A percentile compares a stretch with the other conserved stretches of the same genome.
phyloP scores from a whole-genome alignment of 2,888 invertebrate genomes.

The Caenorhabditis zanzibari region DNA sequence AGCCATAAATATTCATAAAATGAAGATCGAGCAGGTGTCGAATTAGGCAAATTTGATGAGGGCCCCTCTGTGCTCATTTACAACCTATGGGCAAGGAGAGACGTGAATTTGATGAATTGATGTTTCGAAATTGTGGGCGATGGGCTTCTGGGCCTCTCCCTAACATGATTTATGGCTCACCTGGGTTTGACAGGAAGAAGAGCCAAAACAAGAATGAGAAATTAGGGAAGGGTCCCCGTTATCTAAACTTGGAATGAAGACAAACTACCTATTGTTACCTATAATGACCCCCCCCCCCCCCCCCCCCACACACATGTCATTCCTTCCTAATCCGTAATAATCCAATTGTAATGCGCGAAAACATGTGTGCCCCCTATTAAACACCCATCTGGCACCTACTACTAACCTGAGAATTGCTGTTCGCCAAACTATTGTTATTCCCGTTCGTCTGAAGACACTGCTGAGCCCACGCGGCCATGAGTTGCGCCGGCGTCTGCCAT shows the following conservation, averaged over 20 bases:
- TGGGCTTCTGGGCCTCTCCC: slow-evolving; percentile 8
- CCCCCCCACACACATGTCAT: background rate
- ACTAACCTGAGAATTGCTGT: slow-evolving; percentile 25
- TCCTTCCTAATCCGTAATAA: slow-evolving; percentile 19
- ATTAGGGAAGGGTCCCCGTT: background rate
- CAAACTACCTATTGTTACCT: slow-evolving; percentile 19
- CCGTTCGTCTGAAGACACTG: slow-evolving; percentile 48
- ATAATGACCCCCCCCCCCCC: slow-evolving; percentile 21
- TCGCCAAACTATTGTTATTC: slow-evolving; percentile 22
- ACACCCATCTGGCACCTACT: slow-evolving; percentile 13
- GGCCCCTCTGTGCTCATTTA: slow-evolving; percentile 41
- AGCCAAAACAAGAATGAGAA: slow-evolving; percentile 15
- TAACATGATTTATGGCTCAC: slow-evolving; percentile 65
- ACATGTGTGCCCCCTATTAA: slow-evolving; percentile 42
- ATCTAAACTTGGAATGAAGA: background rate
- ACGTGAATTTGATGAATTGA: slow-evolving; percentile 69
- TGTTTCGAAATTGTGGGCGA: slow-evolving; percentile 43
- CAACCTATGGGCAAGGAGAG: slow-evolving; percentile 34
- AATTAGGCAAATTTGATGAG: slow-evolving; percentile 67
- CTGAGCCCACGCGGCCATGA: slow-evolving; percentile 76
- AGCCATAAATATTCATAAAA: slow-evolving; percentile 62
- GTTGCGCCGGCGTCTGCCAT: slow-evolving; percentile 63
- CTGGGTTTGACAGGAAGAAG: slow-evolving; percentile 34
- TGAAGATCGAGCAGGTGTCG: slow-evolving; percentile 60
- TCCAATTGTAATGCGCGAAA: slow-evolving; percentile 56